These are phyloP conservation scores for Drosophila prosaltans DNA, from an alignment of 1,140 invertebrate species.

Conservation along the genomic window DNA sequence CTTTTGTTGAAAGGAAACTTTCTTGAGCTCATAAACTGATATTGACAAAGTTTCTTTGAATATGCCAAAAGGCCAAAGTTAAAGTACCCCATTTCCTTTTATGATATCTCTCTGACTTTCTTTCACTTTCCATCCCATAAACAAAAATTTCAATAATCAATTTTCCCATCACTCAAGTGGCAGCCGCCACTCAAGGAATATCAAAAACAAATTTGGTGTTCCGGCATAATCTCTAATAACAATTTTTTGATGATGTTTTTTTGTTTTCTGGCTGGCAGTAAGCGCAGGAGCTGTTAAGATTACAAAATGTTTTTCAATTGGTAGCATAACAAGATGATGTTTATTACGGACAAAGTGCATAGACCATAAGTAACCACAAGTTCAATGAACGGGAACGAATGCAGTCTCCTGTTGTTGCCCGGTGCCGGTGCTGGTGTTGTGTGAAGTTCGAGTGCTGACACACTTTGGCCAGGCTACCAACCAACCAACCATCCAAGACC, in stretches of 20 bases:
- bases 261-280: slow-evolving; percentile 54
- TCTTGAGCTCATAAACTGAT: neutral
- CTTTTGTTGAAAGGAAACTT: neutral
- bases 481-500: neutral
- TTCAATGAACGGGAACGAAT: slow-evolving; percentile 63
- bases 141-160: slow-evolving; percentile 37
- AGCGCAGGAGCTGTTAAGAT: slow-evolving; percentile 44
- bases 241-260: slow-evolving; percentile 36
- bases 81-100: slow-evolving; percentile 10
- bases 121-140: slow-evolving; percentile 24
- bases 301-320: slow-evolving; percentile 52
- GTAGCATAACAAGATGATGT: slow-evolving; percentile 67
- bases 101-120: neutral
- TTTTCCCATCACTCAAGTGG: slow-evolving; percentile 62
- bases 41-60: slow-evolving; percentile 13
- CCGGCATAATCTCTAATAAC: slow-evolving; percentile 67
- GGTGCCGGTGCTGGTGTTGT: neutral
- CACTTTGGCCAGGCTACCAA: slow-evolving; percentile 60
- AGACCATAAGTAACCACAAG: slow-evolving; percentile 25
- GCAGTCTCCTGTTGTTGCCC: slow-evolving; percentile 9
- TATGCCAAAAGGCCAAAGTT: neutral
- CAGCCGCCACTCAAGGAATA: slow-evolving; percentile 38
- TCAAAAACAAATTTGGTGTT: slow-evolving; percentile 18
- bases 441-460: slow-evolving; percentile 65
- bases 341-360: slow-evolving; percentile 71